A percentile compares a stretch with the other conserved stretches of the same genome.
phyloP scores from a whole-genome alignment of 2,888 invertebrate species.

The Caenorhabditis imperialis region DNA sequence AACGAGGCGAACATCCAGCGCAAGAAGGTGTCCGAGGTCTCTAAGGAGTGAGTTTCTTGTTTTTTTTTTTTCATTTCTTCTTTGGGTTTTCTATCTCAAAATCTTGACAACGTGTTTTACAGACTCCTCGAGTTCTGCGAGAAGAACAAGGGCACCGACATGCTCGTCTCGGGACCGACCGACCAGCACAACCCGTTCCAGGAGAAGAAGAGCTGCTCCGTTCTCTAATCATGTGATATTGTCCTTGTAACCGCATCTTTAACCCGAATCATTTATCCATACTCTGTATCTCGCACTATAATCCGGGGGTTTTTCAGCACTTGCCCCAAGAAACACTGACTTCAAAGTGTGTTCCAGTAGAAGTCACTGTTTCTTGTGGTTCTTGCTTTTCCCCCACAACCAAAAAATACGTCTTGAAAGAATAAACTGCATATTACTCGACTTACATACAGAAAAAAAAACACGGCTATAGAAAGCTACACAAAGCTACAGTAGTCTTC shows the following conservation, averaged over 20 bases:
- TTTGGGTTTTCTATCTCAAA: neutral
- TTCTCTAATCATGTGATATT: slow-evolving; percentile 56
- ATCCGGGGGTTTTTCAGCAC: slow-evolving; percentile 32
- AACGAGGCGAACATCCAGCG: slow-evolving; percentile 63
- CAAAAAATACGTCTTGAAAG: slow-evolving; percentile 4
- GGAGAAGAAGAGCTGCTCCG: slow-evolving; percentile 72
- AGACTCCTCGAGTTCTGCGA: slow-evolving; percentile 75
- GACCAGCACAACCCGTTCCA: slow-evolving; percentile 76
- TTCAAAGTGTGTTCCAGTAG: neutral
- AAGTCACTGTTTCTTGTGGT: slow-evolving; percentile 8
- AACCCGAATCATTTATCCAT: neutral
- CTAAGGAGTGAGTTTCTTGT: slow-evolving; percentile 67
- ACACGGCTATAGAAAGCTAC: neutral
- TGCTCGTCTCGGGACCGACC: slow-evolving; percentile 68
- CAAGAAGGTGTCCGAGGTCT: slow-evolving; percentile 72
- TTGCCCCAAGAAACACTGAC: slow-evolving; percentile 7
- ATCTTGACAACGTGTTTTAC: slow-evolving; percentile 21
- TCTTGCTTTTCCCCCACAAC: slow-evolving; percentile 23
- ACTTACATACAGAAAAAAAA: neutral
- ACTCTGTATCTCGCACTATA: neutral
- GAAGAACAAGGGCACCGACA: slow-evolving; percentile 68
- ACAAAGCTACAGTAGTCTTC: neutral
- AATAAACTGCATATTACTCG: neutral
- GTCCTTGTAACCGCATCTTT: slow-evolving; percentile 1
- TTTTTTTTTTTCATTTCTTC: neutral